A percentile compares a stretch with the other conserved stretches of the same genome.
Conservation (phyloP, 1,140 invertebrate species). For the Drosophila nannoptera region DNA sequence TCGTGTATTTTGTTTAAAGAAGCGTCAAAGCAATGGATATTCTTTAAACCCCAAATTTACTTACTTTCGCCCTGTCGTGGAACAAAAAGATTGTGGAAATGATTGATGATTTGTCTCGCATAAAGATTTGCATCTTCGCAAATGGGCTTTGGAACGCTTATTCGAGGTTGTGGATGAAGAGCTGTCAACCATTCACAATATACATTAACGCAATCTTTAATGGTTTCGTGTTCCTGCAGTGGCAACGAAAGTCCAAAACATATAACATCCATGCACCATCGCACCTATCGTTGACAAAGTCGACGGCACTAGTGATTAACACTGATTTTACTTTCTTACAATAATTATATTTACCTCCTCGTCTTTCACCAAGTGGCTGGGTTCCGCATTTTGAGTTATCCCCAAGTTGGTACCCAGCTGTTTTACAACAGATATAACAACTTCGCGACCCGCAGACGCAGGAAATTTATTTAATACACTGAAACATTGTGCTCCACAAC, state of each 20-base stretch:
- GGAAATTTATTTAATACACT: conserved; percentile 94
- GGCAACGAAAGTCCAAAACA: conserved; percentile 95
- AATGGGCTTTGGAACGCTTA: conserved; percentile 91
- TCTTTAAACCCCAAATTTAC: conserved; percentile 42
- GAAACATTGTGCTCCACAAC: conserved; percentile 83
- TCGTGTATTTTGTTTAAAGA: background rate
- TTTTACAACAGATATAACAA: conserved; percentile 90
- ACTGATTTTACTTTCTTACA: too few relatives aligned
- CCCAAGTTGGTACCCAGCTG: conserved; percentile 88
- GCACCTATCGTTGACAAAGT: conserved; percentile 48
- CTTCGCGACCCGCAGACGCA: conserved; percentile 87
- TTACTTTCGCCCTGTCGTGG: conserved; percentile 95
- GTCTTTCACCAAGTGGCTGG: conserved; percentile 86
- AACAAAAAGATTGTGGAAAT: conserved; percentile 97
- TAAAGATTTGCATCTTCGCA: conserved; percentile 94
- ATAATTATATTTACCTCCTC: conserved; percentile 82
- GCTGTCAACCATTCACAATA: conserved; percentile 98
- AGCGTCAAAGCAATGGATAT: background rate
- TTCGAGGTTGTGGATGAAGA: conserved; percentile 88
- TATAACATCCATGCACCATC: conserved; percentile 84
- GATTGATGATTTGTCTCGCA: conserved; percentile 93
- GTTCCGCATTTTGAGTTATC: conserved; percentile 87
- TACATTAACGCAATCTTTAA: conserved; percentile 97
- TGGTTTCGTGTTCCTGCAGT: conserved; percentile 93
- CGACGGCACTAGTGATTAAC: background rate